Percentiles rank a stretch among this genome's conserved stretches.
Evolutionary conservation across 1,140 invertebrate species (phyloP).

Genomic region (Bacillus rossius): DNA sequence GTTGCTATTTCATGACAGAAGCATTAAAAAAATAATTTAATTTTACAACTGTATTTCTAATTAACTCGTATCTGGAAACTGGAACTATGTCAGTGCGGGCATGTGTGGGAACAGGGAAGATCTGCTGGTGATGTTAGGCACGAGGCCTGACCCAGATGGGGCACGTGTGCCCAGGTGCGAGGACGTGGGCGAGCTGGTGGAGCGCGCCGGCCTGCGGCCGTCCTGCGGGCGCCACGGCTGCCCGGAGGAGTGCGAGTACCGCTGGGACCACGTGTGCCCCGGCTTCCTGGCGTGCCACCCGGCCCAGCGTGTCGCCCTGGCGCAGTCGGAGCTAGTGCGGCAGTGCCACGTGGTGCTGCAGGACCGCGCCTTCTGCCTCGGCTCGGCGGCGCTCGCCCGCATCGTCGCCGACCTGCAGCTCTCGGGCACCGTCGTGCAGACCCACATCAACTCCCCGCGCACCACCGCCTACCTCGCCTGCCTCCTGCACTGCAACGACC

Average conservation of each 20-base stretch:
- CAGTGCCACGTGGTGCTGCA: slow-evolving; percentile 41
- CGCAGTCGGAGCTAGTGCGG: slow-evolving; percentile 52
- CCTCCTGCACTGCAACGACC: slow-evolving; percentile 54
- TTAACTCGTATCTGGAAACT: no score
- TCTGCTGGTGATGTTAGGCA: no score
- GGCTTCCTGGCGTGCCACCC: slow-evolving; percentile 62
- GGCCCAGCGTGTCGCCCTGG: slow-evolving; percentile 47
- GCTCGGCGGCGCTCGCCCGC: slow-evolving; percentile 61
- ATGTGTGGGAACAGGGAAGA: no score
- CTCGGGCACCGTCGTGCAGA: slow-evolving; percentile 65
- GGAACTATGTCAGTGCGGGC: no score
- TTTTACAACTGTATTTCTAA: no score
- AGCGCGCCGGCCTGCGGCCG: slow-evolving; percentile 13
- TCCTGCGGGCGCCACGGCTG: neutral
- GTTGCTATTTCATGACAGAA: no score
- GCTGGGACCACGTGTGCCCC: slow-evolving; percentile 59
- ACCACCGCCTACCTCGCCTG: slow-evolving; percentile 67
- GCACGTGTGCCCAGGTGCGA: neutral
- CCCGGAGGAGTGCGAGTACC: slow-evolving; percentile 19
- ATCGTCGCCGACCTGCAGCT: slow-evolving; percentile 55
- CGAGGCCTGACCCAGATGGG: no score
- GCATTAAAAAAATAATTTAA: no score
- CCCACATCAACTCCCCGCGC: slow-evolving; percentile 65
- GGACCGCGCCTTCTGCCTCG: slow-evolving; percentile 70
- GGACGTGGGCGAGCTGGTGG: slow-evolving; percentile 36